Conservation (phyloP, 2,113 vertebrate species). For the Crocuta crocuta region DNA sequence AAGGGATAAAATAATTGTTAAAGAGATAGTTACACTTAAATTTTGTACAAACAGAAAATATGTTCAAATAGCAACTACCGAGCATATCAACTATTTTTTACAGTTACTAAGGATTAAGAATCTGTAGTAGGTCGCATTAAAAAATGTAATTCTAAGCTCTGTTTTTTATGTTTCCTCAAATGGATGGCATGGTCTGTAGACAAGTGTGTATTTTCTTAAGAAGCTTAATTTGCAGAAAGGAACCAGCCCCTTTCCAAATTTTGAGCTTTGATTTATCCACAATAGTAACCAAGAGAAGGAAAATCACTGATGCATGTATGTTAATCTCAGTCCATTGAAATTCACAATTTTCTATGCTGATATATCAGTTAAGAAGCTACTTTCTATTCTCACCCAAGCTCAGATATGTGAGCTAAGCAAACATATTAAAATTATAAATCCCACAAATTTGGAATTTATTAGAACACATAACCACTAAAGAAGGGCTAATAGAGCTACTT, state of each 20-base stretch:
- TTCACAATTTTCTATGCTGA: not conserved
- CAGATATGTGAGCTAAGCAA: not conserved
- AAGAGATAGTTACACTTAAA: not conserved
- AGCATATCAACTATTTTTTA: not conserved
- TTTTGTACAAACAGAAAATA: not conserved
- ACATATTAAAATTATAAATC: not conserved
- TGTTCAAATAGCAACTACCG: not conserved
- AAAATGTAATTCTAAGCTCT: not conserved
- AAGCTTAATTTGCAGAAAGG: not conserved
- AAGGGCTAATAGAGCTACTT: not conserved
- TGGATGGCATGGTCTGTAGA: not conserved
- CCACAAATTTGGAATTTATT: not conserved
- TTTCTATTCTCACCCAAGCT: not conserved
- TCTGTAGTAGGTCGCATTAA: not conserved
- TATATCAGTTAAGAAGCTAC: not conserved
- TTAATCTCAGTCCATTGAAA: not conserved
- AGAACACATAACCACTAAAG: not conserved
- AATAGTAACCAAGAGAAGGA: slow-evolving; percentile 24
- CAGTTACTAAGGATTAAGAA: not conserved
- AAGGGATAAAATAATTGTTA: not conserved
- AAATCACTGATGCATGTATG: not conserved
- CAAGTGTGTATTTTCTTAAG: slow-evolving; percentile 25
- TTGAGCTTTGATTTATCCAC: not conserved
- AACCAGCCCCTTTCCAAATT: not conserved
- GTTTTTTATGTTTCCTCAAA: not conserved